A percentile compares a stretch with the other conserved stretches of the same genome.
Conservation (phyloP, 1,140 invertebrate species). For the Drosophila seguyi region DNA sequence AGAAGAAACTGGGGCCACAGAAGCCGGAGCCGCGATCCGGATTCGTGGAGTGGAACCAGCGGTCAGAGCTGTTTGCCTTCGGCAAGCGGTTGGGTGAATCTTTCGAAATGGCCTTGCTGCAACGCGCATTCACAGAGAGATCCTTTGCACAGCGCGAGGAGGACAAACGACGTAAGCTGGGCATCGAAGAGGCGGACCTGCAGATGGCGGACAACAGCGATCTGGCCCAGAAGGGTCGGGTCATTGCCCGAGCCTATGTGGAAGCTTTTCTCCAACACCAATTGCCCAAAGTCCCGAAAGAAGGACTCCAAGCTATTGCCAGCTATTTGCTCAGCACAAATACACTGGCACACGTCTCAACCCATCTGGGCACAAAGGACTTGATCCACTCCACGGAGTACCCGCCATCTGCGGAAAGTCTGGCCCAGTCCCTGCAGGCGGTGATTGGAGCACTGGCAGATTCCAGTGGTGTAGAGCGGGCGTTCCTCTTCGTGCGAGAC, state of each 20-base stretch:
- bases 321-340: conserved; percentile 89
- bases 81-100: conserved; percentile 93
- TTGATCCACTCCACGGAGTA: conserved; percentile 92
- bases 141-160: conserved; percentile 92
- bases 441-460: conserved; percentile 91
- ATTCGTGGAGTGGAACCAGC: conserved; percentile 94
- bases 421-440: conserved; percentile 93
- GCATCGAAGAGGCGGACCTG: conserved; percentile 87
- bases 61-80: conserved; percentile 95
- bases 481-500: conserved; percentile 93
- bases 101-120: conserved; percentile 90
- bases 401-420: conserved; percentile 89
- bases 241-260: conserved; percentile 87
- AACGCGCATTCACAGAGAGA: conserved; percentile 91
- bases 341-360: conserved; percentile 89
- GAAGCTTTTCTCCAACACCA: conserved; percentile 85
- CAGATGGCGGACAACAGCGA: conserved; percentile 89
- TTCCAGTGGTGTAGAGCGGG: conserved; percentile 87
- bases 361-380: conserved; percentile 92
- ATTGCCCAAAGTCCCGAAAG: conserved; percentile 90
- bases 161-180: conserved; percentile 89
- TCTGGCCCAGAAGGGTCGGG: conserved; percentile 89
- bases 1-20: conserved; percentile 70
- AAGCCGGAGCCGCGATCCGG: conserved; percentile 86
- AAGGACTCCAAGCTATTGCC: conserved; percentile 88